Percentiles rank a stretch among this genome's conserved stretches.
phyloP scores from a whole-genome alignment of 2,888 invertebrate species.

The Spodoptera exigua region DNA sequence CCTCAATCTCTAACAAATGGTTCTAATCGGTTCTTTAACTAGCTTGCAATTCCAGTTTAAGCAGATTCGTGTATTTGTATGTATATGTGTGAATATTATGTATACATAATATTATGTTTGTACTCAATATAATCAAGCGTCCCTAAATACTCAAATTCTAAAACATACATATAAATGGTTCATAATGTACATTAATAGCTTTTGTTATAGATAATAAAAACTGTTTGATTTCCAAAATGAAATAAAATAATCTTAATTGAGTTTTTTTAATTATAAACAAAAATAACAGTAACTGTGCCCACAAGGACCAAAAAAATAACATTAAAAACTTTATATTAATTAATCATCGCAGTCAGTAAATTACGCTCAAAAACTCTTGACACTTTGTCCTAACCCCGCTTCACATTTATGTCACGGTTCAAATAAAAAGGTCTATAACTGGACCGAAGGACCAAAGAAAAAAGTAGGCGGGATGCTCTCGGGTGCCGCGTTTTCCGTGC shows the following conservation, averaged over 20 bases:
- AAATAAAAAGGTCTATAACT: slow-evolving; percentile 51
- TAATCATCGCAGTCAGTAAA: slow-evolving; percentile 48
- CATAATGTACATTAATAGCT: too few species aligned
- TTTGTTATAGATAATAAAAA: too few species aligned
- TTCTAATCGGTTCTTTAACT: too few species aligned
- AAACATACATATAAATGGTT: too few species aligned
- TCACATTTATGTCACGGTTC: slow-evolving; percentile 49
- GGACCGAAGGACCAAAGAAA: slow-evolving; percentile 45
- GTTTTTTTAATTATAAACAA: neutral
- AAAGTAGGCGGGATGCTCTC: slow-evolving; percentile 38
- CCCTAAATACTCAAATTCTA: too few species aligned
- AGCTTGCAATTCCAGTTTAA: too few species aligned
- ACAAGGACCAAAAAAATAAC: slow-evolving; percentile 17
- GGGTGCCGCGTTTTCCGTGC: slow-evolving; percentile 26
- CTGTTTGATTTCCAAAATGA: too few species aligned
- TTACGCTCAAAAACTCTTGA: slow-evolving; percentile 45
- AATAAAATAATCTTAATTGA: neutral
- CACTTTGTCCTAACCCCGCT: slow-evolving; percentile 30
- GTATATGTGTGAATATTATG: too few species aligned
- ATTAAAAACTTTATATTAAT: slow-evolving; percentile 47
- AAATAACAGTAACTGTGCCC: slow-evolving; percentile 13
- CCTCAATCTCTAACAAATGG: too few species aligned
- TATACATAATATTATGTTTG: too few species aligned
- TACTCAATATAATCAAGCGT: too few species aligned
- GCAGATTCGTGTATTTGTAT: too few species aligned